These are phyloP conservation scores for Ceuthmochares aereus DNA, from an alignment of 2,113 vertebrate genomes.

Conservation along the genomic window DNA sequence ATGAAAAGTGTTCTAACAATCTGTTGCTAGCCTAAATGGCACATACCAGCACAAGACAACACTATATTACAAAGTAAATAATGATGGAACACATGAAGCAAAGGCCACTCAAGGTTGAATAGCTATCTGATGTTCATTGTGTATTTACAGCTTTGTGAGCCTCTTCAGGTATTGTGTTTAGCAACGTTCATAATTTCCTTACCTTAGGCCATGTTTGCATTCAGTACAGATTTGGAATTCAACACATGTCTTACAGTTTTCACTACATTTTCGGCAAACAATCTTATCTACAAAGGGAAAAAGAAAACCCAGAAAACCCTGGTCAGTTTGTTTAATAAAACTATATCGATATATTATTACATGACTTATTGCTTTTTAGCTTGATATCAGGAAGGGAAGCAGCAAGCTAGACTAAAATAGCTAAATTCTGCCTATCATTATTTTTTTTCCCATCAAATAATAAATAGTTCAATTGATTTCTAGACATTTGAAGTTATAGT, in stretches of 20 bases:
- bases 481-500: background rate
- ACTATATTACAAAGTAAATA: background rate
- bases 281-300: slow-evolving; percentile 83
- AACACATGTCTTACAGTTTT: slow-evolving; percentile 92
- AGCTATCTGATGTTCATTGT: background rate
- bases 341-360: background rate
- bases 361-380: background rate
- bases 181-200: slow-evolving; percentile 51
- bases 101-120: background rate
- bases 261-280: slow-evolving; percentile 90
- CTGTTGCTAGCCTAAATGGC: background rate
- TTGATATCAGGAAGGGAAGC: background rate
- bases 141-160: background rate
- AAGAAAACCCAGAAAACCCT: background rate
- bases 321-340: slow-evolving; percentile 1
- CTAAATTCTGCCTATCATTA: background rate
- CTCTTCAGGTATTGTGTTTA: background rate
- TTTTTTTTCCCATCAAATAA: background rate
- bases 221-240: slow-evolving; percentile 89
- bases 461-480: background rate
- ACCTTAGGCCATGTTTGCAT: slow-evolving; percentile 94
- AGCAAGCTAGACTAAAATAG: background rate
- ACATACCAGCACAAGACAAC: background rate
- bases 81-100: background rate
- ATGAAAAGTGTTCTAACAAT: slow-evolving; percentile 20